Evolutionary conservation across 2,113 vertebrate species (phyloP).

Genomic region (Etheostoma cragini): DNA sequence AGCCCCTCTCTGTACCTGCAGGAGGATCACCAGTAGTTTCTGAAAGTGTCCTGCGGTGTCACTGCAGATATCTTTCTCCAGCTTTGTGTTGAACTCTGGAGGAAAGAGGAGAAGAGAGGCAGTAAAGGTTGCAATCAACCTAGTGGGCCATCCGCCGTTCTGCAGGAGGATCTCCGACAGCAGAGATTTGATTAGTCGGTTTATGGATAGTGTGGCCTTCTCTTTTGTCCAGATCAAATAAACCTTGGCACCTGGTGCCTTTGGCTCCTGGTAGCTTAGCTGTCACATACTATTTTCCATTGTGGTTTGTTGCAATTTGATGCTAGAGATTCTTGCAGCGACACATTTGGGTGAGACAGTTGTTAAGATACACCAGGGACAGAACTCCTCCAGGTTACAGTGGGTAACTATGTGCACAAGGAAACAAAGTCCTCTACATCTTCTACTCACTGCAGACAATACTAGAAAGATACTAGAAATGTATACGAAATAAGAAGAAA

Average conservation of each 20-base stretch:
- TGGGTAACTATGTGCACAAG: not conserved
- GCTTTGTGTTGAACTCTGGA: constrained; percentile 88
- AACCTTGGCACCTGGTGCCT: constrained; percentile 17
- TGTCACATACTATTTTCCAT: constrained; percentile 5
- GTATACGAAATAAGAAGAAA: not conserved
- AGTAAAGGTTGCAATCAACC: constrained; percentile 33
- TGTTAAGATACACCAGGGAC: not conserved
- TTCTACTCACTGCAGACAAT: not conserved
- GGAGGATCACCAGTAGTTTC: constrained; percentile 91
- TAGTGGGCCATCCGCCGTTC: constrained; percentile 8
- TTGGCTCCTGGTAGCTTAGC: constrained; percentile 9
- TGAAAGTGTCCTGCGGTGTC: constrained; percentile 95
- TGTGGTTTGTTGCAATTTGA: constrained; percentile 15
- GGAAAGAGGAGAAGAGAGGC: constrained; percentile 63
- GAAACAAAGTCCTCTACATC: too few species aligned
- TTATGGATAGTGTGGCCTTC: constrained; percentile 21
- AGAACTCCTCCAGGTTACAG: not conserved
- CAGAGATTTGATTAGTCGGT: constrained; percentile 51
- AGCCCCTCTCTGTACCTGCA: constrained; percentile 86
- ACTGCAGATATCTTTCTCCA: constrained; percentile 92
- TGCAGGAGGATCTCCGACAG: constrained; percentile 22
- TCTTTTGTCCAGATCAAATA: constrained; percentile 46
- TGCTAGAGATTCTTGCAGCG: not conserved
- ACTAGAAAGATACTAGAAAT: not conserved
- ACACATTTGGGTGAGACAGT: not conserved